phyloP scores from a whole-genome alignment of 2,888 invertebrate genomes.

The Protula sp. region DNA sequence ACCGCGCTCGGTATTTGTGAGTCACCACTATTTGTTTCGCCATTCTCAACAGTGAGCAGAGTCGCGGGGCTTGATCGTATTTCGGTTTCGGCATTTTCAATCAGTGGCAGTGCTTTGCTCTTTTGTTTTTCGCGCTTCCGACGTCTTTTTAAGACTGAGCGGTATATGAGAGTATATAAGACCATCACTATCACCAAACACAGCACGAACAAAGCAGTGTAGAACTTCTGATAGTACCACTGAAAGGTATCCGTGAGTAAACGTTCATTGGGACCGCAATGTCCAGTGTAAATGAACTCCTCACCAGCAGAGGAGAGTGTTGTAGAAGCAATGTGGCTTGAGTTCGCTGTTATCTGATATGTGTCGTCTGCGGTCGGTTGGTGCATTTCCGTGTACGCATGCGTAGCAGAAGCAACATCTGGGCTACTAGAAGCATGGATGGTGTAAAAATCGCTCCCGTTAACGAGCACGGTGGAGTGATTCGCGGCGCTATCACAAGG shows the following conservation, averaged over 20 bases:
- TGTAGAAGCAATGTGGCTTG: background rate
- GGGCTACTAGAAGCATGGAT: background rate
- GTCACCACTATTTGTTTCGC: background rate
- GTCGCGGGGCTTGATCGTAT: background rate
- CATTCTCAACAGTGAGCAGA: background rate
- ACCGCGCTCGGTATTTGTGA: too few relatives aligned
- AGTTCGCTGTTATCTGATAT: background rate
- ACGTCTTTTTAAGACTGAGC: constrained; percentile 5
- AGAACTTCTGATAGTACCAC: constrained; percentile 40
- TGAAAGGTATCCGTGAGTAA: constrained; percentile 30
- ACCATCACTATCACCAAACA: constrained; percentile 45
- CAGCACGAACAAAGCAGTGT: constrained; percentile 43
- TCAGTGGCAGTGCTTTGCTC: background rate
- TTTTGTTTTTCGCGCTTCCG: background rate
- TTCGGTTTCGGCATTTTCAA: background rate
- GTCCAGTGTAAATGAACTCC: constrained; percentile 18
- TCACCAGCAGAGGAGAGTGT: background rate
- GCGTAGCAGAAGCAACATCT: too few relatives aligned
- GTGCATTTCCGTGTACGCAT: background rate
- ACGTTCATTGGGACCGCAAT: constrained; percentile 29
- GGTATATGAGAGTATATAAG: constrained; percentile 47
- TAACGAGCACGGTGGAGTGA: background rate
- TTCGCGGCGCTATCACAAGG: background rate
- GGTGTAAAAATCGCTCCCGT: background rate
- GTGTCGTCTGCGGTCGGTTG: too few relatives aligned